These are phyloP conservation scores for Eremobia ochroleuca DNA, from an alignment of 2,888 invertebrate species.

Conservation along the genomic window DNA sequence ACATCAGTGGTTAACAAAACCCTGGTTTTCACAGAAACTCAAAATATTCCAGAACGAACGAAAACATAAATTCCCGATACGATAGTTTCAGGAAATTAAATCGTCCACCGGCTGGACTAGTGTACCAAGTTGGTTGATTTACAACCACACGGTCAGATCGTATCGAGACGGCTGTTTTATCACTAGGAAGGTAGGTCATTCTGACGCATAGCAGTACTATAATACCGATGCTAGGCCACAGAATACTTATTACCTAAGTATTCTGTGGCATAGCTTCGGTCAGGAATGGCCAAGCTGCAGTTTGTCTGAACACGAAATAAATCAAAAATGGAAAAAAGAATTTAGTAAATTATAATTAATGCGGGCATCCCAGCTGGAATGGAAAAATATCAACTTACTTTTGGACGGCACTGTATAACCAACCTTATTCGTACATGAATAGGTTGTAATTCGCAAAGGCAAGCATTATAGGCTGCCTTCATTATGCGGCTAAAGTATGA, in stretches of 20 bases:
- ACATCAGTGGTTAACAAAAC: not conserved
- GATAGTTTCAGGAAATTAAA: slow-evolving; percentile 51
- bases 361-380: not conserved
- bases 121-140: slow-evolving; percentile 40
- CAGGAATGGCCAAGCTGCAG: not conserved
- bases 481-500: not conserved
- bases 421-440: not conserved
- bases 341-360: not conserved
- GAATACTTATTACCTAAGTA: no score
- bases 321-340: not conserved
- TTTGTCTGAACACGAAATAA: not conserved
- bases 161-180: slow-evolving; percentile 27
- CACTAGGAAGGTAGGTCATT: not conserved
- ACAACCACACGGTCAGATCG: slow-evolving; percentile 10
- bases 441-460: not conserved
- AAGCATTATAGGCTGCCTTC: not conserved
- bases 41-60: slow-evolving; percentile 4
- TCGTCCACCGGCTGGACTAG: not conserved
- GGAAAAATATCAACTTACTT: not conserved
- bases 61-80: slow-evolving; percentile 33
- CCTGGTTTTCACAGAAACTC: not conserved
- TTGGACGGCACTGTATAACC: not conserved
- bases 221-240: no score
- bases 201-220: no score
- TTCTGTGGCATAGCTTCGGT: not conserved